Evolutionary conservation across 2,113 vertebrate species (phyloP), one percentile per base, ranked within the genome.

Genomic region (Sprattus sprattus): DNA sequence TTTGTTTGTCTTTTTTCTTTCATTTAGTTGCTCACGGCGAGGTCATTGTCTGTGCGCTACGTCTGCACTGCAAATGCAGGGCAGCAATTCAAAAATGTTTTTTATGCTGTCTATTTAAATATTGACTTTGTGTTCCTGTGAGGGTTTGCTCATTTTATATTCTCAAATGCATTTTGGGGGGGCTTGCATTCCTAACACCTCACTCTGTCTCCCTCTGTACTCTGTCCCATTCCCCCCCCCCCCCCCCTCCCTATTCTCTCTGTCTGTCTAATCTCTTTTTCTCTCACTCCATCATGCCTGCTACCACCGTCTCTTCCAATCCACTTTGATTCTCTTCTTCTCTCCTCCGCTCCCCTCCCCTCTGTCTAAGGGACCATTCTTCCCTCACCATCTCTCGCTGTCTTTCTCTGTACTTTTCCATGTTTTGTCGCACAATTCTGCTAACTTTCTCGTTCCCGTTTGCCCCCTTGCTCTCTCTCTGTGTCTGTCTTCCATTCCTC

Each of bases 401-500:
- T 32, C 28, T 78, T 32, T 15, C 71, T 78, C 71, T 15, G 67
- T 75, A 39, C 39, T 39, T 39, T 39, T 39, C 39, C 39, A 32
- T 39, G 13, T 75, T 18, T 18, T 78, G 54, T 39, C 32, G 15
- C 11, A 78, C 11, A 44, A 15, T 15, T 16, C 71, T 78, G 3
- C 25, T 13, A 11, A 71, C 71, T 25, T 44, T 25, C 39, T 57
- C 18, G 9, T 52, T 9, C n/a, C 28, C 47, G 80, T 87, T 84
- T 71, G 46, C 86, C 85, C 88, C 84, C 87, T 32, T n/a, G n/a
- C n/a, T 88, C 20, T 88, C 57, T 87, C 47, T 86, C 49, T 81
- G 28, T 83, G 85, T 89, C 25, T 71, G 13, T 82, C 85, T 92
- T 87, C 47, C 82, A 86, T 83, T 16, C 60, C 54, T 86, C 85